Base-by-base conservation (phyloP, 2,888 invertebrate genomes). In the Drosophila rubida region DNA sequence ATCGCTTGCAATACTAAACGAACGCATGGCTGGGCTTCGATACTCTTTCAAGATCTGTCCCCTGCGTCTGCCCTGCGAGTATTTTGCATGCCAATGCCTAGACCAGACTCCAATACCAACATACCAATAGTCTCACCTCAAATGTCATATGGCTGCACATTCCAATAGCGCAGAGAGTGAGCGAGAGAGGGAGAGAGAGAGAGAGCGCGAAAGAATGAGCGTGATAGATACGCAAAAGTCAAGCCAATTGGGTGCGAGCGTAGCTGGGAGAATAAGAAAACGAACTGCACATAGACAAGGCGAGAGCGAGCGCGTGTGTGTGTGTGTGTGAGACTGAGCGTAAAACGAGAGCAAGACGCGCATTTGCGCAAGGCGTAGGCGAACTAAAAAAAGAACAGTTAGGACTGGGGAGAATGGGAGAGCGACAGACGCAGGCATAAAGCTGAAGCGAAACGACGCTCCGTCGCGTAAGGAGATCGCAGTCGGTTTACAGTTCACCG, bases 361-460 rank as follows among this genome's bases (percentile, higher is more conserved):
- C 61, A 70, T 78, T 75, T 70, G 76, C 76, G 82, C 77, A 80
- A 88, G 79, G 64, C 82, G 87, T 80, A 78, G 87, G 81, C 82
- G 75, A 69, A 66, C 70, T 87, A 76, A 78, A 87, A 78, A 76
- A 69, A 87, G 81, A 75, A 65, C 41, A 22, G 19, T 9, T 19
- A 25, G 19, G 19, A 19, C 19, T 19, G 19, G 4, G 9, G 9
- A 19, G 14, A 46, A 30, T 13, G 27, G 27, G 30, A 30, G 27
- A 46, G 30, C 11, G 22, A 14, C 4, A 32, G 32, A 32, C n/a
- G n/a, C 32, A n/a, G 32, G 11, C 32, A 41, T 61, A 61, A 61
- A 64, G 51, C 61, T 72, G 67, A 72, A 72, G 82, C 67, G 73
- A 57, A 73, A 55, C 49, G 60, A 22, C 9, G 30, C 42, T 32